Conservation (phyloP, 37 sponge, comb jelly and placozoan genomes). For the Chondrosia reniformis region DNA sequence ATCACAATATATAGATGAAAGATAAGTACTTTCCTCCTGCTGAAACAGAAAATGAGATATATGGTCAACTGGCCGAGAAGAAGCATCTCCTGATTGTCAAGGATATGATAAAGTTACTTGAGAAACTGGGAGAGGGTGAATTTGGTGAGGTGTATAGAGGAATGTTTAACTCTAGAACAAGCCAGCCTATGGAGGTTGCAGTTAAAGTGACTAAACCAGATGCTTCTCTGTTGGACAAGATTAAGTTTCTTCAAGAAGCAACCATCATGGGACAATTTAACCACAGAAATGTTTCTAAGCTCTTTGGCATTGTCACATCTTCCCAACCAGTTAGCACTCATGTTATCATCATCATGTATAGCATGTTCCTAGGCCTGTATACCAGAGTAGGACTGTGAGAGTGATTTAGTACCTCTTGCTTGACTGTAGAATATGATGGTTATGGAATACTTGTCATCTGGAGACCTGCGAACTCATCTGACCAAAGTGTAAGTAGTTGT, state of each 20-base stretch:
- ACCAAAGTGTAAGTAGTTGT: neutral
- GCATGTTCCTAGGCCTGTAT: neutral
- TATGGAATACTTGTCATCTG: constrained; percentile 1
- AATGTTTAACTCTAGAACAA: neutral
- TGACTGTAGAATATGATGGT: constrained; percentile 5
- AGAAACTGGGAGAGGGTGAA: constrained; percentile 21
- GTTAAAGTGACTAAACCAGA: constrained; percentile 3
- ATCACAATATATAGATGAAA: neutral
- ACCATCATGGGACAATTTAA: constrained; percentile 33
- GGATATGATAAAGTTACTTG: constrained; percentile 13
- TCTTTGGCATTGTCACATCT: constrained; percentile 27
- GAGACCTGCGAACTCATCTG: neutral
- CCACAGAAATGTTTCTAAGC: constrained; percentile 17
- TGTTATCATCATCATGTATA: too few species aligned
- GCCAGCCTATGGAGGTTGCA: constrained; percentile 8
- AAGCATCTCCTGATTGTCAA: constrained; percentile 5
- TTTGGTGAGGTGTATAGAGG: constrained; percentile 28
- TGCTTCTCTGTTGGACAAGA: neutral
- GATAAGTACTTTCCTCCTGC: neutral
- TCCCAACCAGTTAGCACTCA: constrained; percentile 26
- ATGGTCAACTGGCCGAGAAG: neutral
- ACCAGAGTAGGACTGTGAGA: neutral
- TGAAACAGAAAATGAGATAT: neutral
- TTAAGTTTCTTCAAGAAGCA: constrained; percentile 35
- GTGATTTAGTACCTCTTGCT: neutral